phyloP scores from a whole-genome alignment of 2,797 vertebrate genomes.

The Amblyopsis hoosieri region DNA sequence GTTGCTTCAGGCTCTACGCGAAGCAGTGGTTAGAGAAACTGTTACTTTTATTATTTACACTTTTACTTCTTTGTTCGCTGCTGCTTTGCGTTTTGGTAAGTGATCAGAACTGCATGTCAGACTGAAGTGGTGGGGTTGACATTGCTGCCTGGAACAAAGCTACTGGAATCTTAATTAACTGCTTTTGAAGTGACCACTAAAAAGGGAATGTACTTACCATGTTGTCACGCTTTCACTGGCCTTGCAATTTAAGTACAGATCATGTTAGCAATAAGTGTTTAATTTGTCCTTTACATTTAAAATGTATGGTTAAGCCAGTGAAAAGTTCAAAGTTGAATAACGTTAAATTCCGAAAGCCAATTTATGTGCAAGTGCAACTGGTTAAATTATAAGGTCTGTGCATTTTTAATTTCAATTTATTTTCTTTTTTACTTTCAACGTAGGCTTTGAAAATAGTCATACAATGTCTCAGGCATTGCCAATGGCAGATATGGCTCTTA shows the following conservation, averaged over 20 bases:
- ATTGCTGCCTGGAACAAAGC: conserved; percentile 51
- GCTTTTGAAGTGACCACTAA: conserved; percentile 73
- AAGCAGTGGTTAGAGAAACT: conserved; percentile 54
- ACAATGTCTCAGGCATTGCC: too few relatives aligned
- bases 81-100: conserved; percentile 88
- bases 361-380: conserved; percentile 36
- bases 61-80: conserved; percentile 84
- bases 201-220: conserved; percentile 62
- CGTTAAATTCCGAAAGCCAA: conserved; percentile 21
- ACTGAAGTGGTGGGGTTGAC: conserved; percentile 82
- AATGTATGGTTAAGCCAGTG: conserved; percentile 64
- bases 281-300: neutral
- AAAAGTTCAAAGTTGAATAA: conserved; percentile 63
- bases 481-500: too few relatives aligned
- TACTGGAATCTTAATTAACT: conserved; percentile 66
- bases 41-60: conserved; percentile 76
- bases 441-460: too few relatives aligned
- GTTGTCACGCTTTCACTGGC: conserved; percentile 82
- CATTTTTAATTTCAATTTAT: too few relatives aligned
- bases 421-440: too few relatives aligned
- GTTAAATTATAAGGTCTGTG: conserved; percentile 13
- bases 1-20: conserved; percentile 35
- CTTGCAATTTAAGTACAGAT: conserved; percentile 28
- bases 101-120: conserved; percentile 83
- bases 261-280: neutral